Conservation (phyloP, 1,140 invertebrate genomes). For the Lepidurus arcticus region DNA sequence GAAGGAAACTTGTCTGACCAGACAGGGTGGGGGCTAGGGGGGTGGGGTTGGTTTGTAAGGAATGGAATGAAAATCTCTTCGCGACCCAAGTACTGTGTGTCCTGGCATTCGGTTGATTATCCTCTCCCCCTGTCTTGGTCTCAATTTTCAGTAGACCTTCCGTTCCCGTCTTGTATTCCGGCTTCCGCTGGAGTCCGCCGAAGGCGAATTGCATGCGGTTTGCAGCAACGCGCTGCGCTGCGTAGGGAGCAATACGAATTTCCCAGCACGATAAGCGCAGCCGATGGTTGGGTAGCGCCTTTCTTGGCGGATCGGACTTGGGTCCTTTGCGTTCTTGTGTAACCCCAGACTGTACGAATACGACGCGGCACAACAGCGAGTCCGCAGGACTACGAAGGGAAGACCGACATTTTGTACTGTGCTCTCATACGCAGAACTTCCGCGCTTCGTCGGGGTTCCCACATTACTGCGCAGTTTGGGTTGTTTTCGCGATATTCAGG, state of each 20-base stretch:
- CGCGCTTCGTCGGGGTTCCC: not conserved
- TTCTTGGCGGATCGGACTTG: constrained; percentile 3
- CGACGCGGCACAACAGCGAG: not conserved
- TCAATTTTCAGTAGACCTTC: not conserved
- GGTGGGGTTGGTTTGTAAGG: not conserved
- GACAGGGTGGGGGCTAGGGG: no score
- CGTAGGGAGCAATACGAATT: constrained; percentile 21
- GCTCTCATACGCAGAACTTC: constrained; percentile 18
- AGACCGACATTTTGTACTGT: not conserved
- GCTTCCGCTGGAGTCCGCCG: constrained; percentile 19
- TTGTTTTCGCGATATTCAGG: not conserved
- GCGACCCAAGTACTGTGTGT: constrained; percentile 3
- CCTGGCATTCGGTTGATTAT: constrained; percentile 1
- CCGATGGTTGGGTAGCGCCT: constrained; percentile 8
- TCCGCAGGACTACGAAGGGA: not conserved
- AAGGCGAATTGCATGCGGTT: constrained; percentile 10
- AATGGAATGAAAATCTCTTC: constrained; percentile 1
- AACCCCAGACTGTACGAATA: not conserved
- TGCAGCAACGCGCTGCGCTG: constrained; percentile 20
- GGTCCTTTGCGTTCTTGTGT: constrained; percentile 16
- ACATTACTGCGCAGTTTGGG: not conserved
- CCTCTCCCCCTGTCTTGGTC: constrained; percentile 15
- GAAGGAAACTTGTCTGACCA: constrained; percentile 14
- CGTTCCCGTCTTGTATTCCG: constrained; percentile 8
- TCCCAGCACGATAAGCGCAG: constrained; percentile 15